These are phyloP conservation scores for Liparis tanakae DNA, from an alignment of 2,797 vertebrate genomes.

Conservation along the genomic window DNA sequence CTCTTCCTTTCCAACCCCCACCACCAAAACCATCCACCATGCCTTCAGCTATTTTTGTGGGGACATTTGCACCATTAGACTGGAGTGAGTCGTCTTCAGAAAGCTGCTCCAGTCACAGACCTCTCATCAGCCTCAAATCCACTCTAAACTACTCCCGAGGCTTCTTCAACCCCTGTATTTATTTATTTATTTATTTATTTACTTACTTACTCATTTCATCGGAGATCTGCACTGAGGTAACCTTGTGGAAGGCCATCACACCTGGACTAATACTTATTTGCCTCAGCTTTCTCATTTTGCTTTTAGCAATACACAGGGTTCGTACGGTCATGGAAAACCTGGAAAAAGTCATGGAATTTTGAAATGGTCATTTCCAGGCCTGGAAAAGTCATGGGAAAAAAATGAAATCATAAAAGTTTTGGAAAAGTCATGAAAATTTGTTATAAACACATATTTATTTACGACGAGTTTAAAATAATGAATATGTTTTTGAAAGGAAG, in stretches of 20 bases:
- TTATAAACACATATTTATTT: no score
- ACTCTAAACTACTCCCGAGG: slow-evolving; percentile 14
- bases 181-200: not conserved
- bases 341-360: no score
- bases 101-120: slow-evolving; percentile 29
- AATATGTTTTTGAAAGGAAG: no score
- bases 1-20: slow-evolving; percentile 21
- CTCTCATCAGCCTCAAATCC: slow-evolving; percentile 33
- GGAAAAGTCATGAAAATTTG: no score
- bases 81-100: slow-evolving; percentile 7
- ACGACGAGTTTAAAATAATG: no score
- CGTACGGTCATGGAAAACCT: no score
- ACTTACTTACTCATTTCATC: not conserved
- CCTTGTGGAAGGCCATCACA: not conserved
- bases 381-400: no score
- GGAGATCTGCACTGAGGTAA: not conserved
- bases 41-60: not conserved
- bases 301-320: slow-evolving; percentile 1
- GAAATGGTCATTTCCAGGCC: no score
- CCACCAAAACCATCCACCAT: slow-evolving; percentile 35
- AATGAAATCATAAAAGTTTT: no score
- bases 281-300: slow-evolving; percentile 23
- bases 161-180: slow-evolving; percentile 1
- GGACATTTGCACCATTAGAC: slow-evolving; percentile 9
- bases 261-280: slow-evolving; percentile 14